Evolutionary conservation across 2,797 vertebrate species (phyloP), one percentile per base, ranked within the genome.

Genomic region (Microctenopoma lineatum): DNA sequence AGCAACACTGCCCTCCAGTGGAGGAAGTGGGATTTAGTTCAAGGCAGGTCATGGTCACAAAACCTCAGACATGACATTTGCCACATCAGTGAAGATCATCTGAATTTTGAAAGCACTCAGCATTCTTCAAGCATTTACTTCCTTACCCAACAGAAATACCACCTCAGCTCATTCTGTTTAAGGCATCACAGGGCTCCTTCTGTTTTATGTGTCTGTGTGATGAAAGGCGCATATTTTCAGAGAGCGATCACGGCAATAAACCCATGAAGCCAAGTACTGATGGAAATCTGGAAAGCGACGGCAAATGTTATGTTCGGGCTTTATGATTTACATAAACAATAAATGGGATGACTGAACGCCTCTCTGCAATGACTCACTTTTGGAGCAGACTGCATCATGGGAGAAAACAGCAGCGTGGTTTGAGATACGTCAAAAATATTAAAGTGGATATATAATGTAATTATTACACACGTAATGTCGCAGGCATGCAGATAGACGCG

Each of bases 301-400:
- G 81, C 61, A 77, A 84, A 69, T 36, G 34, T 81, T 83, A 73
- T 59, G 66, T 88, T 84, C 60, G 58, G 71, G 76, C 72, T 84
- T 84, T 84, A 79, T 81, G 88, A 92, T 90, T 93, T 93, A 87
- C 86, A 92, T 91, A 84, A 92, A 91, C 83, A 83, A 86, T 84
- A 81, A 86, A 86, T 88, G 89, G 88, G 91, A 92, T 92, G 81
- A 86, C 67, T 84, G 80, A 88, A 75, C 10, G n/a, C 62, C 59
- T 80, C 45, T 74, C 83, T 50, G 18, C 71, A 88, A 73, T 90
- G 89, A 93, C 66, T 92, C 91, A 92, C 75, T 73, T 56, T 14
- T 81, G 75, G 68, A 91, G 75, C 81, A 72, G 63, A 84, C 56
- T 70, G 75, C 65, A 82, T 75, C 63, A 78, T 83, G 81, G 74